phyloP scores from a whole-genome alignment of 1,140 invertebrate species.

The Ylistrum balloti region DNA sequence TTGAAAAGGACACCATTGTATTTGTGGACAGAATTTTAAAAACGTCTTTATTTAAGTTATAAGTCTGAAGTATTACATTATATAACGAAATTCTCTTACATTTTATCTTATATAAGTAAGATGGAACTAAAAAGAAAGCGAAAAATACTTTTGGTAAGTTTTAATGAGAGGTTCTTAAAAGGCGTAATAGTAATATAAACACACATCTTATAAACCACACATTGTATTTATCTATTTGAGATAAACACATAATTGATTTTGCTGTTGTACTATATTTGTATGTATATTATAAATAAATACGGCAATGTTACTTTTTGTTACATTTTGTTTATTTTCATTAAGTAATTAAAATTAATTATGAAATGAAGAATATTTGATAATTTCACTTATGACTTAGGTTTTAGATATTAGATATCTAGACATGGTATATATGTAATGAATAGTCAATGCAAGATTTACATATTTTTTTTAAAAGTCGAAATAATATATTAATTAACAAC shows the following conservation, averaged over 20 bases:
- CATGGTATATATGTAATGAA: too few relatives aligned
- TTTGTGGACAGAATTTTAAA: neutral
- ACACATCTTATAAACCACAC: neutral
- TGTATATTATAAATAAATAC: neutral
- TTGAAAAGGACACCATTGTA: neutral
- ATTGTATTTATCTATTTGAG: neutral
- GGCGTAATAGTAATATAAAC: neutral
- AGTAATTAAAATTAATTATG: too few relatives aligned
- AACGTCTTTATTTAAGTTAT: neutral
- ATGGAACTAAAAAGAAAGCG: conserved; percentile 2
- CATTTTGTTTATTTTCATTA: neutral
- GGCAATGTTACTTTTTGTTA: neutral
- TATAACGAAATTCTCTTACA: neutral
- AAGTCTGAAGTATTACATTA: neutral
- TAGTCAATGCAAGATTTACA: too few relatives aligned
- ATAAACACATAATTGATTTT: neutral
- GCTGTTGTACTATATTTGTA: neutral
- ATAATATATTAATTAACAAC: too few relatives aligned
- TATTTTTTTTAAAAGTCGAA: too few relatives aligned
- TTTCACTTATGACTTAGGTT: too few relatives aligned
- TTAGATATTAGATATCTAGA: too few relatives aligned
- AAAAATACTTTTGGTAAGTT: neutral
- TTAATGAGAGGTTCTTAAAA: neutral
- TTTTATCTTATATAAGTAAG: neutral
- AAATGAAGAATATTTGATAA: too few relatives aligned